Evolutionary conservation across 1,140 invertebrate species (phyloP), one percentile per base, ranked within the genome.

Genomic region (Calliphora vicina): DNA sequence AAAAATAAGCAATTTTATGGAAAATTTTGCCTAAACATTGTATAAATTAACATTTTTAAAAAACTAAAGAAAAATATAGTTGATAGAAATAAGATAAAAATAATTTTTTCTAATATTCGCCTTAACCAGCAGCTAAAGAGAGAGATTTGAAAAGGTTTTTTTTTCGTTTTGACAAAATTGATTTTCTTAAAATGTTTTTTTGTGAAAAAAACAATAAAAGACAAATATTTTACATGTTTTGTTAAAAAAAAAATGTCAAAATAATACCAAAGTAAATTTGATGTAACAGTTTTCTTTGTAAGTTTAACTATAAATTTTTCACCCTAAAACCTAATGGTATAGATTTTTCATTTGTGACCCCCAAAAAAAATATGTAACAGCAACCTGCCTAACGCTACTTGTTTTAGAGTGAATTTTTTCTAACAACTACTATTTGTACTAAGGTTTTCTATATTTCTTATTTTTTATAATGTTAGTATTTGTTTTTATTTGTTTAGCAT

Each of bases 341-440:
- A 67, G 61, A 67, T 67, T 67, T 67, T 67, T 67, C 61, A 67
- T 5, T 67, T 67, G 10, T 67, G 61, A 67, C 61, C 61, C 61
- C 23, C 61, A 25, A 67, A 67, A 67, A 23, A 67, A 57, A 15
- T 50, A 50, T 50, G n/a, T 57, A 57, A 17, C 50, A 57, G 50
- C n/a, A 13, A 57, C 1, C 50, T 23, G 20, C 23, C 57, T 15
- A n/a, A 67, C n/a, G 25, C 61, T n/a, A 15, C 12, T 15, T 57
- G 50, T 15, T 5, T 6, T 57, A 57, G 13, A 17, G n/a, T n/a
- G n/a, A n/a, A n/a, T n/a, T n/a, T 61, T 61, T 61, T n/a, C 5
- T 61, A n/a, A 61, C 0, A 17, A 5, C 17, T 61, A n/a, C 50
- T 61, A 8, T 57, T 3, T 10, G 50, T 3, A 57, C 50, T 17